phyloP scores from a whole-genome alignment of 2,113 vertebrate genomes.

The Stomatorhinus ivindoensis region DNA sequence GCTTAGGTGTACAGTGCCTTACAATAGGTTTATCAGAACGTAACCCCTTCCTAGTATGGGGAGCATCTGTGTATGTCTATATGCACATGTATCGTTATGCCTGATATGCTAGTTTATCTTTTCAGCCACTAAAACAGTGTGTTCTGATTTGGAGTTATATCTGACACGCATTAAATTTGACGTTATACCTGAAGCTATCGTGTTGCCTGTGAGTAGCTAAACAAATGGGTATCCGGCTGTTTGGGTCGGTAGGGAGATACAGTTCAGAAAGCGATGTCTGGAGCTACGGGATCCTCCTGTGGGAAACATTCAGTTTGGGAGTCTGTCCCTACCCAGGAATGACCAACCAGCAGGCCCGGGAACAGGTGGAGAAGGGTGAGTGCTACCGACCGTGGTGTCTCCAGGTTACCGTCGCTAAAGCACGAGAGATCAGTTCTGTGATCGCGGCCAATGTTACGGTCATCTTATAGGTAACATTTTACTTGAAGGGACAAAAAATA shows the following conservation, averaged over 20 bases:
- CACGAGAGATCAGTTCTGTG: not conserved
- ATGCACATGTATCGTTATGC: not conserved
- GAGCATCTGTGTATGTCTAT: not conserved
- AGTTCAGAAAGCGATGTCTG: slow-evolving; percentile 95
- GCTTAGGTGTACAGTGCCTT: not conserved
- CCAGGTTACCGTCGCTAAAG: not conserved
- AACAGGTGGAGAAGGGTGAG: slow-evolving; percentile 93
- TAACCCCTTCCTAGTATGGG: not conserved
- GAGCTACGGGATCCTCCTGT: slow-evolving; percentile 94
- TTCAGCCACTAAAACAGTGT: not conserved
- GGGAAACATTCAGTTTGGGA: slow-evolving; percentile 96
- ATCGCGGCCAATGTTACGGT: not conserved
- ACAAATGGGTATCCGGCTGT: slow-evolving; percentile 6
- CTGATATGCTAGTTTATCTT: not conserved
- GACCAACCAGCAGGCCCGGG: slow-evolving; percentile 96
- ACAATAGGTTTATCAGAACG: not conserved
- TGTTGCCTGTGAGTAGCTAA: not conserved
- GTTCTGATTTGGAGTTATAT: not conserved
- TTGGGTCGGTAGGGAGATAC: slow-evolving; percentile 73
- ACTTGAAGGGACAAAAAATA: too few species aligned
- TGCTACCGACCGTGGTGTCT: not conserved
- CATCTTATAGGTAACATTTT: not conserved
- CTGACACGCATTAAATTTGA: not conserved
- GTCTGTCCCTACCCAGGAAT: slow-evolving; percentile 94
- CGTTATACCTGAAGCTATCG: not conserved